phyloP scores from a whole-genome alignment of 2,113 vertebrate genomes.

The Lophius piscatorius region DNA sequence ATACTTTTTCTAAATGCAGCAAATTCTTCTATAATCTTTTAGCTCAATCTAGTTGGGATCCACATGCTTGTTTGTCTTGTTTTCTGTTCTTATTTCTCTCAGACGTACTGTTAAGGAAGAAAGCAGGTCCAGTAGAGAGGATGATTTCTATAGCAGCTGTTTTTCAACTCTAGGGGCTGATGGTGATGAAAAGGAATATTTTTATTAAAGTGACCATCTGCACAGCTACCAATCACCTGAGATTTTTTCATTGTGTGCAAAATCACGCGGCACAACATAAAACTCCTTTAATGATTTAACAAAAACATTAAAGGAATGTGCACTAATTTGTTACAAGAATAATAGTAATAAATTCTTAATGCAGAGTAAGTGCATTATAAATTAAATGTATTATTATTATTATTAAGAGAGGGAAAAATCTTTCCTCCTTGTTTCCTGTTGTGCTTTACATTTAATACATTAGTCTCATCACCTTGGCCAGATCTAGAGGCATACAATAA shows the following conservation, averaged over 20 bases:
- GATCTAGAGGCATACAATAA: slow-evolving; percentile 57
- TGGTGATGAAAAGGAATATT: slow-evolving; percentile 55
- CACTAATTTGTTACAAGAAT: background rate
- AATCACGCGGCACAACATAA: slow-evolving; percentile 32
- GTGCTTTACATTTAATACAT: slow-evolving; percentile 29
- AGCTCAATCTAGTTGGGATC: slow-evolving; percentile 2
- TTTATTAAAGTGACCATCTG: slow-evolving; percentile 74
- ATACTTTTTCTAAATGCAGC: background rate
- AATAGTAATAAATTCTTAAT: background rate
- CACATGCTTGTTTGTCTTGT: background rate
- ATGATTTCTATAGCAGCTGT: slow-evolving; percentile 50
- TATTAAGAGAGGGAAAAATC: no score
- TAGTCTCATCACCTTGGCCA: slow-evolving; percentile 51
- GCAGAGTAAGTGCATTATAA: no score
- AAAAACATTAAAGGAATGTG: slow-evolving; percentile 9
- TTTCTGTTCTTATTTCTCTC: slow-evolving; percentile 4
- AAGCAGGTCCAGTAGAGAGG: slow-evolving; percentile 6
- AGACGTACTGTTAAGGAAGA: slow-evolving; percentile 5
- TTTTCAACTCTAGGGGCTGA: slow-evolving; percentile 48
- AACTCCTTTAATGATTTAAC: slow-evolving; percentile 23
- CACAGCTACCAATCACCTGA: slow-evolving; percentile 30
- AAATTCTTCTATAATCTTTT: background rate
- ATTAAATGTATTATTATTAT: no score
- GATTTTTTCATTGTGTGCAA: slow-evolving; percentile 24
- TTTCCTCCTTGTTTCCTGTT: background rate